Base-by-base conservation (phyloP, 2,888 invertebrate species). In the Bembecia ichneumoniformis region DNA sequence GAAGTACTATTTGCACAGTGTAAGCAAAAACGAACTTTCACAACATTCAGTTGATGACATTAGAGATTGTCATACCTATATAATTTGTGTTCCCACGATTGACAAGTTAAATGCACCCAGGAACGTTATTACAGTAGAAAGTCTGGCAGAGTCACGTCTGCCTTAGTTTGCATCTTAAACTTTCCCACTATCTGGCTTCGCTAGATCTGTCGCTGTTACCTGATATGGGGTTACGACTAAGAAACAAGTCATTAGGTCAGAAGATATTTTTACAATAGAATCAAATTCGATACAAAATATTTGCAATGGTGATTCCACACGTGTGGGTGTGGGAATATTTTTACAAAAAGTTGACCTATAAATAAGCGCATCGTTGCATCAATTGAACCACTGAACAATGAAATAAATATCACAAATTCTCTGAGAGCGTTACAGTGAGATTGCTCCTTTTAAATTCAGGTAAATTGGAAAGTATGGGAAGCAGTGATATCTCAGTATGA, bases 41-140 rank as follows among this genome's bases (percentile, higher is more conserved):
- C 64, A 69, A 68, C 69, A 67, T 71, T 67, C 67, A 57, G 57
- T 62, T 66, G 71, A 75, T 70, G 71, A 71, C 65, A 70, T 63
- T 56, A 60, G 56, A 73, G 66, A 71, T 68, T 68, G 66, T 74
- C 63, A 60, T 72, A 66, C 62, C 68, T 66, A 76, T 66, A 76
- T 78, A 70, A 77, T 73, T 77, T 74, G 66, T 64, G 71, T 86
- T 86, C 83, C 80, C 86, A 86, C 86, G 82, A 72, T 77, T 76
- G 77, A 79, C 77, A 77, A 80, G 68, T 61, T 78, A 76, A 80
- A 70, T 79, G 72, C 74, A 73, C 66, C 72, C 69, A 56, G 60
- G 58, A 68, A 69, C 63, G 66, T 67, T 71, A 76, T 80, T 77
- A 73, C 62, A 57, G 71, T 82, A 80, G 86, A 86, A 83, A 84